Conservation (phyloP, 2,888 invertebrate genomes). For the Lacanobia oleracea region DNA sequence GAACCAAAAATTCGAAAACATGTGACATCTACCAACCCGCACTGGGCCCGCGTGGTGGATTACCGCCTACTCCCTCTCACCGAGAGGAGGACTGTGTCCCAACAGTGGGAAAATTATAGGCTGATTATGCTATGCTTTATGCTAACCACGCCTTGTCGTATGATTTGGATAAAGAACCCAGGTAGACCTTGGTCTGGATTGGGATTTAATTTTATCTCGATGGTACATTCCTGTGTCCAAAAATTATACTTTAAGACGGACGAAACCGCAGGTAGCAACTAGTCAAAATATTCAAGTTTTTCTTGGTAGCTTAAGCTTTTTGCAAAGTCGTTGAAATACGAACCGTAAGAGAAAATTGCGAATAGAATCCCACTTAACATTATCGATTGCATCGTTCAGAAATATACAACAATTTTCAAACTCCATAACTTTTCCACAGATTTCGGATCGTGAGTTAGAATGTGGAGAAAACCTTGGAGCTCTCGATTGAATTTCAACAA, state of each 20-base stretch:
- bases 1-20: too few relatives aligned
- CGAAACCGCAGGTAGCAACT: not conserved
- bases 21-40: too few relatives aligned
- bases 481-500: slow-evolving; percentile 50
- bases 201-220: not conserved
- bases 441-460: slow-evolving; percentile 54
- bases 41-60: too few relatives aligned
- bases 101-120: too few relatives aligned
- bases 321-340: not conserved
- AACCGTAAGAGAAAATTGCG: not conserved
- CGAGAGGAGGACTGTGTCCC: too few relatives aligned
- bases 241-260: not conserved
- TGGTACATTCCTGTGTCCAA: not conserved
- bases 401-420: slow-evolving; percentile 57
- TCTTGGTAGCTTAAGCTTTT: not conserved
- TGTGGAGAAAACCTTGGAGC: slow-evolving; percentile 42
- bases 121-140: too few relatives aligned
- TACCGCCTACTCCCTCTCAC: too few relatives aligned
- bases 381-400: slow-evolving; percentile 58
- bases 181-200: not conserved
- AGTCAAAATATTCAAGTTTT: not conserved
- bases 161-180: not conserved
- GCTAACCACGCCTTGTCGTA: too few relatives aligned
- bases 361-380: slow-evolving; percentile 25
- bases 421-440: slow-evolving; percentile 58